A percentile compares a stretch with the other conserved stretches of the same genome.
These are phyloP conservation scores for Podiceps cristatus DNA, from an alignment of 2,113 vertebrate genomes.

Conservation along the genomic window DNA sequence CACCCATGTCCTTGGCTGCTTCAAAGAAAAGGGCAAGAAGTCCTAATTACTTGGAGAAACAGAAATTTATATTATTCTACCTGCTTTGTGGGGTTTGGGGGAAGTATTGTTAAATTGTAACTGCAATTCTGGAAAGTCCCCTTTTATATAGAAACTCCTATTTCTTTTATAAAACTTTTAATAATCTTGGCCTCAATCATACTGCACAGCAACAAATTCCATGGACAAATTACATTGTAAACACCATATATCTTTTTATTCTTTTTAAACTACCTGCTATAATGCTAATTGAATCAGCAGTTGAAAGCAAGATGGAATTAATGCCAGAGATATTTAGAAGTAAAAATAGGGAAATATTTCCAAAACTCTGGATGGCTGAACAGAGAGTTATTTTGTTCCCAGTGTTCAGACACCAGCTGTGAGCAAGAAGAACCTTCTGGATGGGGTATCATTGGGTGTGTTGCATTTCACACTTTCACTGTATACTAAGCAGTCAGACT, in stretches of 20 bases:
- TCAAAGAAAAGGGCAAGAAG: neutral
- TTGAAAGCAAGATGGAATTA: neutral
- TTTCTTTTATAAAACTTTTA: neutral
- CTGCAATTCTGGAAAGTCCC: neutral
- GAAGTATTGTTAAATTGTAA: neutral
- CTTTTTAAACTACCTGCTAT: neutral
- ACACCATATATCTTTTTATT: neutral
- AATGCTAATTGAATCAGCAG: neutral
- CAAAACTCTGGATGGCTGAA: neutral
- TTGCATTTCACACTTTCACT: neutral
- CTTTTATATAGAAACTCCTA: neutral
- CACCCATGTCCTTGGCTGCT: neutral
- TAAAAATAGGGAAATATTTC: neutral
- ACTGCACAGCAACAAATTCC: neutral
- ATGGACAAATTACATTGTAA: neutral
- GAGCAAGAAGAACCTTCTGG: neutral
- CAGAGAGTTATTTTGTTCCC: neutral
- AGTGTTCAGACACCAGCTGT: neutral
- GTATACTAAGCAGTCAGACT: neutral
- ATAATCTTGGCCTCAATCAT: neutral
- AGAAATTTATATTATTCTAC: neutral
- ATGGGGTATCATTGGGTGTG: neutral
- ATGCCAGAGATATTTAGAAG: neutral
- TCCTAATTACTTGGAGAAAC: neutral
- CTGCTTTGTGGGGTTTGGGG: fast-evolving